A percentile compares a stretch with the other conserved stretches of the same genome.
Conservation (phyloP, 2,113 vertebrate species). For the Bufo gargarizans region DNA sequence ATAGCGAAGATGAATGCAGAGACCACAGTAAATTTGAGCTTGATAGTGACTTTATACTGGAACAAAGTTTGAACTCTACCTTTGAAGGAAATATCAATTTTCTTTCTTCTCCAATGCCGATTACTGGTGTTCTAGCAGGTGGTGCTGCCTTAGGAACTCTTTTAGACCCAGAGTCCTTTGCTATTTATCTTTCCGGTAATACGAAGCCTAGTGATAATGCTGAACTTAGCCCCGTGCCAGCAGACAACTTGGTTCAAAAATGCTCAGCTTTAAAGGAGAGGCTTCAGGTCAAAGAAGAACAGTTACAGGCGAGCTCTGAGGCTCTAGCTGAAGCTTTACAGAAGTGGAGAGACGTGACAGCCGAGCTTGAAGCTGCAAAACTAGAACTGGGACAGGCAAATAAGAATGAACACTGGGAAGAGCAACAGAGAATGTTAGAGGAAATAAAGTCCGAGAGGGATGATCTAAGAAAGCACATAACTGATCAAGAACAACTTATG, state of each 20-base stretch:
- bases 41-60: constrained; percentile 69
- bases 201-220: constrained; percentile 54
- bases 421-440: constrained; percentile 64
- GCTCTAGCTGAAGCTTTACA: constrained; percentile 70
- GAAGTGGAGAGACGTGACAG: constrained; percentile 67
- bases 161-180: constrained; percentile 57
- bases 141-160: constrained; percentile 48
- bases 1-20: constrained; percentile 65
- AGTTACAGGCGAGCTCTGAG: constrained; percentile 67
- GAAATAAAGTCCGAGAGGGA: constrained; percentile 68
- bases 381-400: constrained; percentile 63
- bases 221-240: neutral
- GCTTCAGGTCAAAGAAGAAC: constrained; percentile 70
- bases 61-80: constrained; percentile 60
- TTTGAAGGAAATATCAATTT: constrained; percentile 19
- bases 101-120: constrained; percentile 51
- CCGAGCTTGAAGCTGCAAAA: constrained; percentile 68
- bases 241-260: constrained; percentile 69
- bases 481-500: constrained; percentile 69
- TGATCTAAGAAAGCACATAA: constrained; percentile 64
- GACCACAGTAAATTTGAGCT: constrained; percentile 68
- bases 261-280: constrained; percentile 72
- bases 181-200: constrained; percentile 30
- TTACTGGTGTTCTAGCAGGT: constrained; percentile 52
- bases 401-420: constrained; percentile 62